Percentiles rank a stretch among this genome's conserved stretches.
phyloP scores from a whole-genome alignment of 2,797 vertebrate genomes.

The Eulemur coronatus region DNA sequence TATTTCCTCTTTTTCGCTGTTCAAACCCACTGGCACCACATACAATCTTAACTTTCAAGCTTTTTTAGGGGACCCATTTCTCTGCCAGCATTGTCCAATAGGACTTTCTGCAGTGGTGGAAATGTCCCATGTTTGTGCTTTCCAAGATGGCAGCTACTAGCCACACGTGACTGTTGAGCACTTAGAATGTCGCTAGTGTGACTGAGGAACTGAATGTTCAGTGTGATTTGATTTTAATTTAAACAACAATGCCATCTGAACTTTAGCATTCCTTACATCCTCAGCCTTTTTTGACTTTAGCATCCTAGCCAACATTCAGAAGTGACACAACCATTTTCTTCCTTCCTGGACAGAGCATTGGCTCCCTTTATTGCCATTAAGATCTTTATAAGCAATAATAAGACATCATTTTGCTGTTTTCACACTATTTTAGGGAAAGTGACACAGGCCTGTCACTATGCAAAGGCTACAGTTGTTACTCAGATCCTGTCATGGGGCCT shows the following conservation, averaged over 20 bases:
- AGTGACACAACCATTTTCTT: fast-evolving
- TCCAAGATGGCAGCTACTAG: not conserved
- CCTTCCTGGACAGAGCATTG: not conserved
- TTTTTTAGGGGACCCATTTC: not conserved
- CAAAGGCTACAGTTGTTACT: not conserved
- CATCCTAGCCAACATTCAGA: not conserved
- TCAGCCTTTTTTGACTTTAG: not conserved
- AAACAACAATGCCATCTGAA: slow-evolving; percentile 29
- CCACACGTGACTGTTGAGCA: fast-evolving
- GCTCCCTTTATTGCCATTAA: slow-evolving; percentile 38
- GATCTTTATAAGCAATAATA: not conserved
- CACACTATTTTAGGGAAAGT: slow-evolving; percentile 54
- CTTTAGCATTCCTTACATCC: not conserved
- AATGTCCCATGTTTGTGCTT: not conserved
- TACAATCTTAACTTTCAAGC: slow-evolving; percentile 5
- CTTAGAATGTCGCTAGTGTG: not conserved
- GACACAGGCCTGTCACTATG: not conserved
- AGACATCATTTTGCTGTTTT: slow-evolving; percentile 59
- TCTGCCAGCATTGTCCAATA: not conserved
- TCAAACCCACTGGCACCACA: not conserved
- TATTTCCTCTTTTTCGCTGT: slow-evolving; percentile 18
- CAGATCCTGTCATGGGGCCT: not conserved
- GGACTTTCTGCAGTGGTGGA: not conserved
- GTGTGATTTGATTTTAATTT: not conserved
- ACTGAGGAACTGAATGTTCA: not conserved